Percentiles rank a stretch among this genome's conserved stretches.
phyloP scores from a whole-genome alignment of 2,797 vertebrate species.

The Myripristis murdjan region DNA sequence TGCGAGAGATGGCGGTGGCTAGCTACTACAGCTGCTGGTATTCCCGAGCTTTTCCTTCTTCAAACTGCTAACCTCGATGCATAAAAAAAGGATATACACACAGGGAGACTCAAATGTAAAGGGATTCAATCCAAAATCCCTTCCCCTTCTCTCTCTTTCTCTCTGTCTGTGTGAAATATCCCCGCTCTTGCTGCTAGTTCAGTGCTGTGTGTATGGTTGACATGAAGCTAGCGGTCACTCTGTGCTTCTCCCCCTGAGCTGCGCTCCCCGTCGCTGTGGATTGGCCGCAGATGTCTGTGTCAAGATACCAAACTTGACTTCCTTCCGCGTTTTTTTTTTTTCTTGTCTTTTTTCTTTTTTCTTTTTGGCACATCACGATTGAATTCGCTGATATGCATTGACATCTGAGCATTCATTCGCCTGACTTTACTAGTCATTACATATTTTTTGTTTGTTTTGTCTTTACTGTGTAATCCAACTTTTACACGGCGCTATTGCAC shows the following conservation, averaged over 20 bases:
- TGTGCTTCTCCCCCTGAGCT: conserved; percentile 31
- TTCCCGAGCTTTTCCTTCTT: conserved; percentile 45
- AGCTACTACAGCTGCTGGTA: conserved; percentile 62
- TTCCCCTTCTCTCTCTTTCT: conserved; percentile 47
- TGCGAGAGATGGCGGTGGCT: conserved; percentile 78
- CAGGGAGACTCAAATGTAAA: conserved; percentile 4
- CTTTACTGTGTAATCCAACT: no score
- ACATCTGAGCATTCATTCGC: conserved; percentile 7
- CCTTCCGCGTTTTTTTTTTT: conserved; percentile 67
- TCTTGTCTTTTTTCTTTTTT: no score
- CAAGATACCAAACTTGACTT: conserved; percentile 43
- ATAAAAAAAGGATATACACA: background rate
- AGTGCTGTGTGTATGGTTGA: conserved; percentile 58
- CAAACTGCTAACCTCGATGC: conserved; percentile 24
- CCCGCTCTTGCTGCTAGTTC: conserved; percentile 60
- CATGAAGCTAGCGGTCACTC: conserved; percentile 81
- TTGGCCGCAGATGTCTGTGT: conserved; percentile 55
- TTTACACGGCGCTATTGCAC: no score
- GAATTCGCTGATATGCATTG: conserved; percentile 30
- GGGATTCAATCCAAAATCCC: conserved; percentile 38
- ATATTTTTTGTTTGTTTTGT: no score
- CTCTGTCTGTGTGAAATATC: no score
- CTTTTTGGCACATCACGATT: conserved; percentile 41
- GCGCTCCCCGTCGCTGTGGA: conserved; percentile 50
- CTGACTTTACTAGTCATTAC: background rate